Percentiles rank a stretch among this genome's conserved stretches.
Evolutionary conservation across 2,113 vertebrate species (phyloP).

Genomic region (Prinia subflava): DNA sequence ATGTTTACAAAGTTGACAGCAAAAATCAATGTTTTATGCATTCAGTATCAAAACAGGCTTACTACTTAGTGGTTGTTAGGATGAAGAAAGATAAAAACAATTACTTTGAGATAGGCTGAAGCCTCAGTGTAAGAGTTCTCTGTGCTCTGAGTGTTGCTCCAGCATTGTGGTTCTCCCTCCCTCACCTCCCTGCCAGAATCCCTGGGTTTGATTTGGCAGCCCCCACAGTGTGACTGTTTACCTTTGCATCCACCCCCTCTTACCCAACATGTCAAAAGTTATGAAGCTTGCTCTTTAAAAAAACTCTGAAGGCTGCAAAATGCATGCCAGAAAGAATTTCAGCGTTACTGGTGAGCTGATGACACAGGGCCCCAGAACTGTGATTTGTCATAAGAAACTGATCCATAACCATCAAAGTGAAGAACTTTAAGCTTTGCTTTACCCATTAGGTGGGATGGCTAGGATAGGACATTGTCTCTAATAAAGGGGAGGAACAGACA

Average conservation of each 20-base stretch:
- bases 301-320: background rate
- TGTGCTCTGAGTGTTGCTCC: background rate
- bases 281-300: background rate
- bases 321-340: background rate
- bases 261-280: conserved; percentile 48
- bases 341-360: background rate
- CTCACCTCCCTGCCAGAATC: background rate
- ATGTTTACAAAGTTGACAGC: background rate
- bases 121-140: background rate
- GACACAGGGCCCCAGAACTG: background rate
- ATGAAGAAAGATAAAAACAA: background rate
- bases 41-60: background rate
- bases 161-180: background rate
- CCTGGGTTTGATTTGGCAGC: conserved; percentile 15
- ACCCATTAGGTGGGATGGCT: background rate
- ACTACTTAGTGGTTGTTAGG: background rate
- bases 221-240: background rate
- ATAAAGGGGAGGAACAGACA: background rate
- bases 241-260: conserved; percentile 45
- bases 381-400: background rate
- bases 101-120: background rate
- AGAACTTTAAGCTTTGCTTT: background rate
- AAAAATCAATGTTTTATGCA: background rate
- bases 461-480: background rate
- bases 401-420: background rate